phyloP scores from a whole-genome alignment of 2,888 invertebrate species.

The Agrotis segetum region DNA sequence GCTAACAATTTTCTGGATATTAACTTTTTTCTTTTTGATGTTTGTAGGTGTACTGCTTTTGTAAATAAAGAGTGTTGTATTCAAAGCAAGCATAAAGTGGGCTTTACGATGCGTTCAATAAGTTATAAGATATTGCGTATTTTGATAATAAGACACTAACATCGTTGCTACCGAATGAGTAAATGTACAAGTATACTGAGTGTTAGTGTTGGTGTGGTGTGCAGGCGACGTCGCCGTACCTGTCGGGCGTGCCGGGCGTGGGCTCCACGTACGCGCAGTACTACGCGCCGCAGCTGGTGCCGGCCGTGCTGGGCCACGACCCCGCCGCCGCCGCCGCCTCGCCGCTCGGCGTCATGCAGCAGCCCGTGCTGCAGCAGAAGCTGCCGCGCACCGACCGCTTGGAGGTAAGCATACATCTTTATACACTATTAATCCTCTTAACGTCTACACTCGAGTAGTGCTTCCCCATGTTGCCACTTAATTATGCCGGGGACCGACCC shows the following conservation, averaged over 20 bases:
- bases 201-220: slow-evolving; percentile 67
- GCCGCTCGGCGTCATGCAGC: slow-evolving; percentile 96
- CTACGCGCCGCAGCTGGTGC: slow-evolving; percentile 97
- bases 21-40: slow-evolving; percentile 35
- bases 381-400: slow-evolving; percentile 98
- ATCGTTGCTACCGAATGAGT: slow-evolving; percentile 44
- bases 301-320: slow-evolving; percentile 97
- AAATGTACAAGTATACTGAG: slow-evolving; percentile 55
- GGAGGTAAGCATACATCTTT: slow-evolving; percentile 94
- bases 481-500: slow-evolving; percentile 80
- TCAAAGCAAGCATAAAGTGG: slow-evolving; percentile 56
- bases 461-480: slow-evolving; percentile 81
- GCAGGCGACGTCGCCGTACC: slow-evolving; percentile 97
- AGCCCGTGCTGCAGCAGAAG: slow-evolving; percentile 97
- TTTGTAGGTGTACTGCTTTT: slow-evolving; percentile 60
- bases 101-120: slow-evolving; percentile 41
- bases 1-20: slow-evolving; percentile 70
- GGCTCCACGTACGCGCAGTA: slow-evolving; percentile 97
- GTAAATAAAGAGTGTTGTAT: slow-evolving; percentile 50
- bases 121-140: slow-evolving; percentile 33
- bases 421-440: slow-evolving; percentile 34
- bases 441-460: slow-evolving; percentile 76
- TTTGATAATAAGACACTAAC: slow-evolving; percentile 41
- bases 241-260: slow-evolving; percentile 97
- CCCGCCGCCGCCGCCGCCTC: slow-evolving; percentile 94